Evolutionary conservation across 2,113 vertebrate species (phyloP), one percentile per base, ranked within the genome.

Genomic region (Callithrix jacchus): DNA sequence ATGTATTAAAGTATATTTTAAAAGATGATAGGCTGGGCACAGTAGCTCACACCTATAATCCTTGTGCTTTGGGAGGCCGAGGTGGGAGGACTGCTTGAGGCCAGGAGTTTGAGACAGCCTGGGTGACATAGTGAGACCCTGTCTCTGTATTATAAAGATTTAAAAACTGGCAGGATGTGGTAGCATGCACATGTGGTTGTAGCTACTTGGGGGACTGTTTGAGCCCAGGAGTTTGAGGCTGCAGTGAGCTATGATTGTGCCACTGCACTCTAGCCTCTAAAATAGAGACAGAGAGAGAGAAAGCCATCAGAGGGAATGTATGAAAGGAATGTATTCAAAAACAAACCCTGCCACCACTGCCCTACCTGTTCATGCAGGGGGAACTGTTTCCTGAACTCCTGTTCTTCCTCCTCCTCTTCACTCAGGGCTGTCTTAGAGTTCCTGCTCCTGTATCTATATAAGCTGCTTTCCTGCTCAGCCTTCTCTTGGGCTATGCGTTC

Each of bases 401-500:
- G 97, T 89, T 99, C 99, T 27, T 99, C 99, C 80, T 99, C 98
- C 61, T 99, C 98, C 0, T 99, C 99, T 95, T 99, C 99, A 0
- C 98, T 99, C 70, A 92, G 97, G 7, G 98, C 98, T 25, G 98
- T 98, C 8, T 98, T 99, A 0, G 99, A 99, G 45, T 86, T 98
- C 80, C 98, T 98, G 91, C 98, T 99, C 79, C 98, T 99, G 88
- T 97, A 99, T 87, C 98, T 99, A 97, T 99, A 99, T 87, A 99
- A 96, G 93, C 99, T 99, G 79, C 45, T 98, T 93, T 99, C 98
- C 97, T 98, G 97, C 91, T 99, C 98, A 81, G 99, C 99, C 85
- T 42, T 98, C 97, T 99, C 99, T 74, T 98, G 98, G 30, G 97
- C 98, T 61, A 76, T 90, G 32, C 98, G 98, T 74, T 99, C 99